Base-by-base conservation (phyloP, 2,797 vertebrate species). In the Galagoides demidoff region DNA sequence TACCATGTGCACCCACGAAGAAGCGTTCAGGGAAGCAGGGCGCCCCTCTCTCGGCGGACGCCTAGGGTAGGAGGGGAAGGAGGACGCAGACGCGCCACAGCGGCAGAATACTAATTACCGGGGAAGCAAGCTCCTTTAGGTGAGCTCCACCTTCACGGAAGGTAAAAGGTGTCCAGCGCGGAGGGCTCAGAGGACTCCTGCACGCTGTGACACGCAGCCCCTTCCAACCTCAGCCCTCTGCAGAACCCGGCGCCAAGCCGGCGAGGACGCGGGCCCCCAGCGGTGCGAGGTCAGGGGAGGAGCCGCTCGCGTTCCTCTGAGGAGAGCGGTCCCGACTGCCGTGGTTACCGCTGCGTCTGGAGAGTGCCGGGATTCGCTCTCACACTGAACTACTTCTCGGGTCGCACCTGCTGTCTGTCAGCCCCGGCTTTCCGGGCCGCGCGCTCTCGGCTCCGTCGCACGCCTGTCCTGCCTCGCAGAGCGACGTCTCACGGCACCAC, bases 51-150 rank as follows among this genome's bases (percentile, higher is more conserved):
- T 89, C 64, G 0, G 7, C 17, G 71, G 74, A 27, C 89, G 81
- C 39, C 86, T 49, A 23, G 77, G 52, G 64, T 22, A 13, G 5
- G 39, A 57, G 70, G 89, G 88, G 87, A 1, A 43, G 68, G 86
- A 57, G 92, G 89, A 74, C 96, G 93, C 98, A 98, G 98, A 97
- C 97, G 97, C 96, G 95, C 96, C 52, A 95, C 97, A 97, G 98
- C 98, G 97, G 37, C 87, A 92, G 99, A 98, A 99, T 99, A 98
- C 98, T 98, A 98, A 99, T 99, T 45, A 96, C 98, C 97, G 89
- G 78, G 85, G 52, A 55, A 91, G 68, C 3, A 19, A 59, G 78
- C 77, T 37, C 79, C 87, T 97, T 49, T 29, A 52, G 79, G 55
- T 87, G 94, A 82, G 89, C 81, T 94, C 95, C 97, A 96, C 95